Base-by-base conservation (phyloP, 1,140 invertebrate species). In the Lepidurus couesii region DNA sequence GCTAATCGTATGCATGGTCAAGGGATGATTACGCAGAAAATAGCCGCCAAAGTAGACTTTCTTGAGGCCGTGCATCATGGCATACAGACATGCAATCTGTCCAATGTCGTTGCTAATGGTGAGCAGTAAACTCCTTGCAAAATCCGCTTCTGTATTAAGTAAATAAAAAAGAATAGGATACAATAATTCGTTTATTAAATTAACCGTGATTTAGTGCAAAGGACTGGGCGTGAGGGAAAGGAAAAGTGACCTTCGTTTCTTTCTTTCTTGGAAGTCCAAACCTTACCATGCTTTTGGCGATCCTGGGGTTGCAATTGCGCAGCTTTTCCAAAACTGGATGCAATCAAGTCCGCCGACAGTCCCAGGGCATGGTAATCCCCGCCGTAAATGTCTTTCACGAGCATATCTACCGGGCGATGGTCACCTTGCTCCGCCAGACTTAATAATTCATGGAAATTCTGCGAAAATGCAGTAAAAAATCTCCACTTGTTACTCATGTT, bases 81-180 rank as follows among this genome's bases (percentile, higher is more conserved):
- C 91, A 83, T 92, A 91, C 1, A 92, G 86, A 84, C 87, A 91
- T 45, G 91, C 89, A 81, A 92, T 90, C 86, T 92, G 92, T 44
- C 92, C 92, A 80, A 93, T 91, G 82, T 93, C 91, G 83, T 93
- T 93, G 82, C 91, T 91, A 78, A 93, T 92, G 43, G 90, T 89
- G 81, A 91, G 88, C 42, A 93, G 82, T 11, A 93, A 85, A 85
- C 90, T 92, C 78, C 90, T 86, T n/a, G 89, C 91, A 42, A 92
- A 85, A 84, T 93, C 92, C 79, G 89, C 89, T 82, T 90, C 88
- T 77, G 81, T 82, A 26, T 53, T n/a, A 73, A 75, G n/a, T 26
- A n/a, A 74, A 79, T 73, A 75, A 77, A 44, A 73, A 43, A 73
- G n/a, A 75, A 73, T 13, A 13, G 7, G 26, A 74, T 8, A 44